A percentile compares a stretch with the other conserved stretches of the same genome.
Conservation (phyloP, 2,113 vertebrate species). For the Sminthopsis crassicaudata region DNA sequence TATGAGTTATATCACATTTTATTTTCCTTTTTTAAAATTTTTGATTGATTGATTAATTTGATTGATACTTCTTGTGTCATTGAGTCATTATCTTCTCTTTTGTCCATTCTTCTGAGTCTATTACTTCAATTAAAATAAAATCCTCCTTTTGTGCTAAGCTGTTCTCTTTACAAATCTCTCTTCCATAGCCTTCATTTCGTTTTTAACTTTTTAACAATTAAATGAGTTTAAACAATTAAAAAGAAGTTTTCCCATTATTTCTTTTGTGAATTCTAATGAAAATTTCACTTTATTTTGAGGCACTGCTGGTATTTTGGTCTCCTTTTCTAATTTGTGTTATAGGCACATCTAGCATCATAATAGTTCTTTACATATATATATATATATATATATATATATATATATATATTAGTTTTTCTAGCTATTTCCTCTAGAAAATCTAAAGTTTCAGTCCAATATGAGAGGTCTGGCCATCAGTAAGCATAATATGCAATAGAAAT, state of each 20-base stretch:
- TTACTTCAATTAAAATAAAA: background rate
- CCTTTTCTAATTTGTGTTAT: background rate
- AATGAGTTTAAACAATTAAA: background rate
- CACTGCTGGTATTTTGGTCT: background rate
- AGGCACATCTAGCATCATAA: background rate
- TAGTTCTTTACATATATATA: no score
- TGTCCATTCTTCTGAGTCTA: background rate
- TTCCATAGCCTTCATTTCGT: background rate
- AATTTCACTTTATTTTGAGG: background rate
- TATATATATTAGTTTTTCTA: background rate
- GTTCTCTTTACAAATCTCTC: background rate
- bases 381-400: no score
- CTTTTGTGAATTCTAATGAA: background rate
- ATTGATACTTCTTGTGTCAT: background rate
- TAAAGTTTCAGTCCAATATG: background rate
- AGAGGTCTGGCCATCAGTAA: background rate
- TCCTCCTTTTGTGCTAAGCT: background rate
- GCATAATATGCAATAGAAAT: no score
- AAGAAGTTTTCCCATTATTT: background rate
- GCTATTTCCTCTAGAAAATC: background rate
- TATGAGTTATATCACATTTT: background rate
- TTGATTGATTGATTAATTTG: background rate
- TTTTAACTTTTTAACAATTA: background rate
- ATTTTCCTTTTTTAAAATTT: background rate
- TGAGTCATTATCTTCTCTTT: background rate